Evolutionary conservation across 2,888 invertebrate species (phyloP).

Genomic region (Drosophila anomalata): DNA sequence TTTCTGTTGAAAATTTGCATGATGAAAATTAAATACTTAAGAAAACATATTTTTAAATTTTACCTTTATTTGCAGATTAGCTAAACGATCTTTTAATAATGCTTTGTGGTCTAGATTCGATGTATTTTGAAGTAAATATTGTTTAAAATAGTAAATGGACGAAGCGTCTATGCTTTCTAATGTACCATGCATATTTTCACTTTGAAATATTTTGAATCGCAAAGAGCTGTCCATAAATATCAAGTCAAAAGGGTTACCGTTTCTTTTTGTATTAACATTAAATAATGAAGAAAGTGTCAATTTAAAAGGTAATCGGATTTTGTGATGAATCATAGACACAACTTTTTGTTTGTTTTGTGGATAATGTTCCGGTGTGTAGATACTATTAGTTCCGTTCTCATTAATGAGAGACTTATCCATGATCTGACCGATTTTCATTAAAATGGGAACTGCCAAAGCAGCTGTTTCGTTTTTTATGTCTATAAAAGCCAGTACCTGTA

Average conservation of each 20-base stretch:
- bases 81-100: slow-evolving; percentile 5
- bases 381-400: slow-evolving; percentile 8
- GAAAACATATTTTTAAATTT: background rate
- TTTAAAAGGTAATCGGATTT: slow-evolving; percentile 17
- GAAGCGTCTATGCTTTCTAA: slow-evolving; percentile 50
- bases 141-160: slow-evolving; percentile 66
- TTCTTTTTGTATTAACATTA: slow-evolving; percentile 18
- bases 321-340: slow-evolving; percentile 26
- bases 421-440: slow-evolving; percentile 19
- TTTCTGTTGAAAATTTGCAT: slow-evolving; percentile 57
- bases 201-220: background rate
- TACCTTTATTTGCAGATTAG: slow-evolving; percentile 56
- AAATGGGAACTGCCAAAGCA: slow-evolving; percentile 54
- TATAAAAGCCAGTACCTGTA: slow-evolving; percentile 60
- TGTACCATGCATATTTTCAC: slow-evolving; percentile 10
- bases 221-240: slow-evolving; percentile 50
- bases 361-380: background rate
- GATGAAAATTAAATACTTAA: background rate
- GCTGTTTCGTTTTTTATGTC: slow-evolving; percentile 43
- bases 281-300: slow-evolving; percentile 35
- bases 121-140: slow-evolving; percentile 52
- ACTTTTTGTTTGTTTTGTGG: background rate
- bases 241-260: slow-evolving; percentile 16
- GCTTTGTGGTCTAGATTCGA: background rate
- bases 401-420: slow-evolving; percentile 58